Base-by-base conservation (phyloP, 2,888 invertebrate genomes). In the Chelonus formosanus region DNA sequence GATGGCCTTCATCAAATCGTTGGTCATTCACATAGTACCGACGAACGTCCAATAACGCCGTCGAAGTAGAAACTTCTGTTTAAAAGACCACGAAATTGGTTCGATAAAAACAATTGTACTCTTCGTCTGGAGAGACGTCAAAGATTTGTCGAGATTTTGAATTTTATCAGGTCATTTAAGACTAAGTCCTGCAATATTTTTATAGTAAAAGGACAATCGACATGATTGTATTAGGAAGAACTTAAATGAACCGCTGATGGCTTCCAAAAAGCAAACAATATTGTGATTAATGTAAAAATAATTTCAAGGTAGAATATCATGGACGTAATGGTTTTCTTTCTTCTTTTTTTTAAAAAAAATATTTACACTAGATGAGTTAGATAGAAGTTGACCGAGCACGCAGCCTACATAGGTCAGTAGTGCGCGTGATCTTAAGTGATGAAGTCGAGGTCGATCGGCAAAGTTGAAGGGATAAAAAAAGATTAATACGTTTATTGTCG, bases 1-100 rank as follows among this genome's bases (percentile, higher is more conserved):
- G 73, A 74, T 69, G 78, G 75, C 71, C 76, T 82, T 71, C 75
- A 78, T 65, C 76, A 76, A 67, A 75, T 80, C 70, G 78, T 78
- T 71, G 78, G 76, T 60, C 74, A 77, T 63, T 76, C 79, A 45
- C 74, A 70, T 60, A 70, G 69, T 45, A 57, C 68, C 57, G 66
- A 67, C 32, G 63, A 71, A 70, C 65, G 73, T 68, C 60, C 54
- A 43, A 61, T 67, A 55, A 67, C 63, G 52, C 47, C 63, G 44
- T 67, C 68, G 62, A 71, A 68, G 56, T 67, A 67, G 61, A 59
- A 48, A 40, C 40, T 10, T n/a, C 59, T 47, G 48, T 10, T 5
- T 6, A 36, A 6, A 8, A 20, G 4, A 40, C 32, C 36, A 36
- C 36, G 45, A 63, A 20, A 20, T 20, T 20, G 43, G 34, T n/a